phyloP scores from a whole-genome alignment of 2,888 invertebrate genomes.

The Cryptus armator region DNA sequence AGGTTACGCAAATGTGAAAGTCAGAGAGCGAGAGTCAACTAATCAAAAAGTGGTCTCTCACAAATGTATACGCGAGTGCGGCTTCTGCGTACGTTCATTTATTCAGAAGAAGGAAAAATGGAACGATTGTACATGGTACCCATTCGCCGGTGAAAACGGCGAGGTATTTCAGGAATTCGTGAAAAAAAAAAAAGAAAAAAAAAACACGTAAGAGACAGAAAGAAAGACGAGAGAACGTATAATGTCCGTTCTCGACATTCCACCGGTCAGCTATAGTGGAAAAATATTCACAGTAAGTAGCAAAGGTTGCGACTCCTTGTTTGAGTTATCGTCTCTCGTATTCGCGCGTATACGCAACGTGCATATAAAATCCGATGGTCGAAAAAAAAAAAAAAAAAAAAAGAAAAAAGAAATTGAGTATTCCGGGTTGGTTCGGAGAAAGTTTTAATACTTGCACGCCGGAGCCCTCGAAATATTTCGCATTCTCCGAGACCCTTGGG shows the following conservation, averaged over 20 bases:
- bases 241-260: slow-evolving; percentile 31
- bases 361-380: slow-evolving; percentile 1
- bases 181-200: not conserved
- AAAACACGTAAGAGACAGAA: slow-evolving; percentile 7
- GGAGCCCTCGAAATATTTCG: slow-evolving; percentile 33
- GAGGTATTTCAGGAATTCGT: slow-evolving; percentile 29
- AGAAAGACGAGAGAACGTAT: not conserved
- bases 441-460: slow-evolving; percentile 34
- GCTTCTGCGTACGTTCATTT: slow-evolving; percentile 6
- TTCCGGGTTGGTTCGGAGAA: slow-evolving; percentile 3
- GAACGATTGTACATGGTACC: not conserved
- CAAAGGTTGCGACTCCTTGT: not conserved
- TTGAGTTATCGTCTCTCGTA: not conserved
- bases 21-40: not conserved
- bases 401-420: not conserved
- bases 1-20: not conserved
- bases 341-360: not conserved
- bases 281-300: slow-evolving; percentile 16
- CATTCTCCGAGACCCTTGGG: not conserved
- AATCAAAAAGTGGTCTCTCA: slow-evolving; percentile 14
- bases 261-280: slow-evolving; percentile 21
- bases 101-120: slow-evolving; percentile 18
- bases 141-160: not conserved
- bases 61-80: not conserved
- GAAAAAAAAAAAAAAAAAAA: slow-evolving; percentile 5